phyloP scores from a whole-genome alignment of 2,113 vertebrate genomes.

The Rhinopithecus roxellana region DNA sequence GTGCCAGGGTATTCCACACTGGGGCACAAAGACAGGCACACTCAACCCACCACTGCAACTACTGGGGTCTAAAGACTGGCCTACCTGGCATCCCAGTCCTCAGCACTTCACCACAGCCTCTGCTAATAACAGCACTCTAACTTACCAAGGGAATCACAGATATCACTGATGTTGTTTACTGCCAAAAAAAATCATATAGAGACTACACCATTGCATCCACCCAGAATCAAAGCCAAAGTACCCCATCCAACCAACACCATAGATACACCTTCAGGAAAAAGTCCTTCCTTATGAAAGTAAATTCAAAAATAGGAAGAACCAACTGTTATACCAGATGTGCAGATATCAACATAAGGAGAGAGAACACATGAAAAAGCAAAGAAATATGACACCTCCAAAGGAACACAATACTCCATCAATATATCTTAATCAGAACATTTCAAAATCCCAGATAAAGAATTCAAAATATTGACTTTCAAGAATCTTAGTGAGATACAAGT shows the following conservation, averaged over 20 bases:
- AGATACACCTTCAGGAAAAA: not conserved
- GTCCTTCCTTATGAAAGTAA: not conserved
- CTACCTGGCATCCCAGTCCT: not conserved
- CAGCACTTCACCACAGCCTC: not conserved
- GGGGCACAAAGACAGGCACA: not conserved
- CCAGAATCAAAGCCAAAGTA: not conserved
- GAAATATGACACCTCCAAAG: not conserved
- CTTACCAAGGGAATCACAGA: not conserved
- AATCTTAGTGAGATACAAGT: not conserved
- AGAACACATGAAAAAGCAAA: not conserved
- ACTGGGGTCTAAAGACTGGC: not conserved
- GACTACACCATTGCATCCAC: not conserved
- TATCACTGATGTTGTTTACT: not conserved
- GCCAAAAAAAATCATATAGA: not conserved
- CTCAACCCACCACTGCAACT: not conserved
- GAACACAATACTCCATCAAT: not conserved
- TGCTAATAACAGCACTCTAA: not conserved
- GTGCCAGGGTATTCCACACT: not conserved
- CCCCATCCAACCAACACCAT: not conserved
- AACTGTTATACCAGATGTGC: not conserved
- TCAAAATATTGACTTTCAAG: not conserved
- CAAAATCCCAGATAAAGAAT: not conserved
- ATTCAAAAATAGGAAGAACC: not conserved
- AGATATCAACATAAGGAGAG: not conserved
- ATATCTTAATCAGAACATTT: not conserved